These are phyloP conservation scores for Naja naja DNA, from an alignment of 2,113 vertebrate species.

Conservation along the genomic window DNA sequence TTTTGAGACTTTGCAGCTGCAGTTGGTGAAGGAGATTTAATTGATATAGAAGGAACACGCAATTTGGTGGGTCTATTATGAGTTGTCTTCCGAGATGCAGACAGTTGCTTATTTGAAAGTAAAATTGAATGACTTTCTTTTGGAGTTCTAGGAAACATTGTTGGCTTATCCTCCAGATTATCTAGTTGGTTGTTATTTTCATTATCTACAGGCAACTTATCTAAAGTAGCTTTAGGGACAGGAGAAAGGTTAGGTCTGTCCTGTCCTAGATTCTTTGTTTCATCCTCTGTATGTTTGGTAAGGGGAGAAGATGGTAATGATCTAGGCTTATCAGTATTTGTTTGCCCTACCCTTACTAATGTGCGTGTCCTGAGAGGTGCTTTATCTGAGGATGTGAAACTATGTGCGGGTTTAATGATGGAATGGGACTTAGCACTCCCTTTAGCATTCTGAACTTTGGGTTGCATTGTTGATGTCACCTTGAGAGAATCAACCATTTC, in stretches of 20 bases:
- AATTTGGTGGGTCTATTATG: conserved; percentile 43
- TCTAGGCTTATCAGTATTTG: conserved; percentile 11
- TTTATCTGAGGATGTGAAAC: conserved; percentile 72
- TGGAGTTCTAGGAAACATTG: conserved; percentile 42
- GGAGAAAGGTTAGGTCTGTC: conserved; percentile 32
- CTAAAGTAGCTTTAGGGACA: conserved; percentile 30
- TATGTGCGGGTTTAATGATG: conserved; percentile 73
- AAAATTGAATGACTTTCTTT: neutral
- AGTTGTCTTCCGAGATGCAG: conserved; percentile 34
- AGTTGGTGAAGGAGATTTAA: conserved; percentile 1
- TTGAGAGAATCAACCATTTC: conserved; percentile 52
- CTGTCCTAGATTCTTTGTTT: conserved; percentile 54
- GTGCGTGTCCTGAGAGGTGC: conserved; percentile 58
- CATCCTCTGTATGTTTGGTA: conserved; percentile 51
- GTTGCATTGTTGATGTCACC: conserved; percentile 24
- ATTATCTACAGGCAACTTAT: conserved; percentile 26
- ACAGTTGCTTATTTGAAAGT: conserved; percentile 29
- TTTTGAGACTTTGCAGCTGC: conserved; percentile 13
- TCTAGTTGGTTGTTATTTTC: conserved; percentile 31
- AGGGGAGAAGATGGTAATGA: conserved; percentile 10
- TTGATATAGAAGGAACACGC: conserved; percentile 10
- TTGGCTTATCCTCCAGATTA: conserved; percentile 16
- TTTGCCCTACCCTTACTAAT: conserved; percentile 27
- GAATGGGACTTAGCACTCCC: conserved; percentile 68
- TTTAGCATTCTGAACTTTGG: conserved; percentile 56